phyloP scores from a whole-genome alignment of 2,888 invertebrate species.

The Stenurella melanura region DNA sequence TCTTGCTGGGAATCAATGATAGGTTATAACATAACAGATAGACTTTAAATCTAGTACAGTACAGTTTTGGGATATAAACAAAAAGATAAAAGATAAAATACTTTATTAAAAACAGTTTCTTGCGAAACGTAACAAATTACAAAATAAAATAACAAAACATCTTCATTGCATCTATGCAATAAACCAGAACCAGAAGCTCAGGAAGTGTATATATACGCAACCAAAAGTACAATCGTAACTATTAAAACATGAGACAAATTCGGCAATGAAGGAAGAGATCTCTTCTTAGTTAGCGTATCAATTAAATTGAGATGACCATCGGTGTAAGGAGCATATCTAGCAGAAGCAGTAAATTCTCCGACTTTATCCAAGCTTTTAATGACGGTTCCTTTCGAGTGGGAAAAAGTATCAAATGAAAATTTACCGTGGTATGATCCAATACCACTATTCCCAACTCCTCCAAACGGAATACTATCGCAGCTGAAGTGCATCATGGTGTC shows the following conservation, averaged over 20 bases:
- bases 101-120: not conserved
- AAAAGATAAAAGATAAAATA: not conserved
- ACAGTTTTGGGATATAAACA: not conserved
- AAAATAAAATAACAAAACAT: not conserved
- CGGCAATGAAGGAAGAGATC: not conserved
- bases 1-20: no score
- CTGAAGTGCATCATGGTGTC: conserved; percentile 89
- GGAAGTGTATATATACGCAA: not conserved
- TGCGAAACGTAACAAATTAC: not conserved
- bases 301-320: conserved; percentile 80
- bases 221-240: not conserved
- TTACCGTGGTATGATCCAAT: conserved; percentile 96
- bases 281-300: not conserved
- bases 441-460: conserved; percentile 96
- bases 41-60: no score
- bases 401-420: conserved; percentile 92
- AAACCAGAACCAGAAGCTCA: not conserved
- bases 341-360: conserved; percentile 81
- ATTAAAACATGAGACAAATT: not conserved
- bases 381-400: conserved; percentile 90
- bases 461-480: conserved; percentile 95
- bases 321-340: conserved; percentile 89
- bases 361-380: conserved; percentile 81
- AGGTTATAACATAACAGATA: no score
- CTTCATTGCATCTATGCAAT: not conserved